phyloP scores from a whole-genome alignment of 2,888 invertebrate species.

The Zygothrica quintamaculata region DNA sequence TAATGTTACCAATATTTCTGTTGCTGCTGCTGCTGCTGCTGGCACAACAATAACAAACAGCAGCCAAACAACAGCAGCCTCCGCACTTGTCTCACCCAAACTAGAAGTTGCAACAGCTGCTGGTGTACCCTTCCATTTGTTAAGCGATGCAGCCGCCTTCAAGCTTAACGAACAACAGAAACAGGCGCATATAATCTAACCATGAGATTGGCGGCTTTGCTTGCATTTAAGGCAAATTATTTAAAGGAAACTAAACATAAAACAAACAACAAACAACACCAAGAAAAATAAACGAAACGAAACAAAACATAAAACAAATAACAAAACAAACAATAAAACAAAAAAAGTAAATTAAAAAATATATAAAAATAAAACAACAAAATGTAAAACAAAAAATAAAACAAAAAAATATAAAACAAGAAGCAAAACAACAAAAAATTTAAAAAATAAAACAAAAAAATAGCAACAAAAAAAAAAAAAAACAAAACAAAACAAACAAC shows the following conservation, averaged over 20 bases:
- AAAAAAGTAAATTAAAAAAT: too few species aligned
- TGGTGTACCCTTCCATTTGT: slow-evolving; percentile 66
- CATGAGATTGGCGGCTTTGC: slow-evolving; percentile 24
- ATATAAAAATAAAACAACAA: not conserved
- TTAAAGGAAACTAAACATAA: not conserved
- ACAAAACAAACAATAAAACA: too few species aligned
- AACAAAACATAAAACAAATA: too few species aligned
- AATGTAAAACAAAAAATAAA: too few species aligned
- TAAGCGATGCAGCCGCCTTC: slow-evolving; percentile 73
- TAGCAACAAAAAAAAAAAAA: too few species aligned
- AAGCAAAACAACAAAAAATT: too few species aligned
- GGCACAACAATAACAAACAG: slow-evolving; percentile 6
- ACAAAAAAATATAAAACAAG: too few species aligned
- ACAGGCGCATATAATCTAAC: slow-evolving; percentile 75
- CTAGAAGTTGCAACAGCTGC: slow-evolving; percentile 63
- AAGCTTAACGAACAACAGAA: slow-evolving; percentile 69
- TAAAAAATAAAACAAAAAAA: too few species aligned
- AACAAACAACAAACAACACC: too few species aligned
- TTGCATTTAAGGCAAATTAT: slow-evolving; percentile 21
- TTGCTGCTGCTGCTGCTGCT: not conserved
- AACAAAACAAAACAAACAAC: too few species aligned
- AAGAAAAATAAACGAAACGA: too few species aligned
- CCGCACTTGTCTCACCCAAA: slow-evolving; percentile 21
- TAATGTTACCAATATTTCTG: too few species aligned
- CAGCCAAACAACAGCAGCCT: slow-evolving; percentile 8